These are phyloP conservation scores for Dione juno DNA, from an alignment of 2,888 invertebrate genomes.

Conservation along the genomic window DNA sequence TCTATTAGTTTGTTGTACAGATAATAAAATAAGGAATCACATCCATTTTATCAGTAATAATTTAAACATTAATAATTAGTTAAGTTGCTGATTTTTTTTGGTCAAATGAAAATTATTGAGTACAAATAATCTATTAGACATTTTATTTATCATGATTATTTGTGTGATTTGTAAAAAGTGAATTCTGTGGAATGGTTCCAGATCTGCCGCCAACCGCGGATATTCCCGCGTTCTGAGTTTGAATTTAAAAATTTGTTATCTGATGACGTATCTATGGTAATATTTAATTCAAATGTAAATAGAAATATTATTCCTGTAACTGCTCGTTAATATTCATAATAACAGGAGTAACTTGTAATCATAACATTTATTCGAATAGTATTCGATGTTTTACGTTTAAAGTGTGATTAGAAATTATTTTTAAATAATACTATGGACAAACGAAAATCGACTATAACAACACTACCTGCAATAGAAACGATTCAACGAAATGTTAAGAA, in stretches of 20 bases:
- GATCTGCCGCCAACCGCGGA: not conserved
- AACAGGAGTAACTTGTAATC: not conserved
- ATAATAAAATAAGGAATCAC: not conserved
- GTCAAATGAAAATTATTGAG: no score
- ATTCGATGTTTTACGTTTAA: not conserved
- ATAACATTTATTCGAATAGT: not conserved
- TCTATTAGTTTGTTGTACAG: conserved; percentile 18
- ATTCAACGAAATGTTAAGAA: conserved; percentile 69
- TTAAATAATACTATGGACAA: conserved; percentile 36
- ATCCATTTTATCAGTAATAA: not conserved
- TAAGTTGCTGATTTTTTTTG: no score
- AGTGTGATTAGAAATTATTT: not conserved
- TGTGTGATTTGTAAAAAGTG: no score
- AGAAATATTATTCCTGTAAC: not conserved
- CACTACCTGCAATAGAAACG: conserved; percentile 72
- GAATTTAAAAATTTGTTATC: conserved; percentile 16
- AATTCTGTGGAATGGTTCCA: not conserved
- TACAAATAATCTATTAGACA: no score
- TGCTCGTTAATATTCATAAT: not conserved
- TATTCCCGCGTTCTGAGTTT: conserved; percentile 4
- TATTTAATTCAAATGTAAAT: conserved; percentile 7
- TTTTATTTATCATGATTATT: no score
- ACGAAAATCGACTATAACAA: conserved; percentile 49
- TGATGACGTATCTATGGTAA: conserved; percentile 15
- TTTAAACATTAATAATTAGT: no score